These are phyloP conservation scores for Parasteatoda tepidariorum DNA, from an alignment of 1,140 invertebrate genomes.

Conservation along the genomic window DNA sequence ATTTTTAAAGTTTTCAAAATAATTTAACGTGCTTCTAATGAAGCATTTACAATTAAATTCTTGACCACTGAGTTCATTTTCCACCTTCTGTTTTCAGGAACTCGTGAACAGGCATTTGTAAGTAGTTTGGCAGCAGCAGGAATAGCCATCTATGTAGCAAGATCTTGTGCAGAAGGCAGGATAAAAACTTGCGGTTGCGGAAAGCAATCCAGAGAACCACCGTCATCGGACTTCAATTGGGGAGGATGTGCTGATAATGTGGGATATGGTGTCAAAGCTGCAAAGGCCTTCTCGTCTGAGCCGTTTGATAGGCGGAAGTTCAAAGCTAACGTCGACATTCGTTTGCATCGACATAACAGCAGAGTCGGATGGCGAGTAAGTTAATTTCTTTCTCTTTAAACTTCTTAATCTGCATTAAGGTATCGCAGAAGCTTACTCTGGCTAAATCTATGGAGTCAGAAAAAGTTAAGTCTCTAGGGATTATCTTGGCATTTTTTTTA, in stretches of 20 bases:
- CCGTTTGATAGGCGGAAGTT: conserved; percentile 79
- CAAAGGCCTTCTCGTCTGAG: conserved; percentile 85
- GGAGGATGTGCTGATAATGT: conserved; percentile 65
- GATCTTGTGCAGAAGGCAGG: conserved; percentile 78
- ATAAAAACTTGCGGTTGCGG: conserved; percentile 78
- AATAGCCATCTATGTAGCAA: conserved; percentile 78
- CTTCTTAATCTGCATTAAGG: too few species aligned
- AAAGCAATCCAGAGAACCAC: conserved; percentile 71
- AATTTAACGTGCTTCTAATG: too few species aligned
- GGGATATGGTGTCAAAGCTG: conserved; percentile 62
- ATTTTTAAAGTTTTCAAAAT: too few species aligned
- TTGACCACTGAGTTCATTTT: too few species aligned
- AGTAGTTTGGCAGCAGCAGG: conserved; percentile 81
- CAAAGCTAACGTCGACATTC: conserved; percentile 73
- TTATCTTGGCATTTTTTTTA: too few species aligned
- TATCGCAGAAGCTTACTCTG: too few species aligned
- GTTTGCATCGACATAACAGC: conserved; percentile 72
- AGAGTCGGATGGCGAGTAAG: conserved; percentile 71
- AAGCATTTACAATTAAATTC: too few species aligned
- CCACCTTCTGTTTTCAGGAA: too few species aligned
- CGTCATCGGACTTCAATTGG: conserved; percentile 73
- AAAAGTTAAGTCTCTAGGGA: too few species aligned
- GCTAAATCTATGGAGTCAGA: too few species aligned
- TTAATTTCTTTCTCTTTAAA: background rate
- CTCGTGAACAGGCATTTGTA: conserved; percentile 83